Evolutionary conservation across 1,140 invertebrate species (phyloP).

Genomic region (Pteromalus puparum): DNA sequence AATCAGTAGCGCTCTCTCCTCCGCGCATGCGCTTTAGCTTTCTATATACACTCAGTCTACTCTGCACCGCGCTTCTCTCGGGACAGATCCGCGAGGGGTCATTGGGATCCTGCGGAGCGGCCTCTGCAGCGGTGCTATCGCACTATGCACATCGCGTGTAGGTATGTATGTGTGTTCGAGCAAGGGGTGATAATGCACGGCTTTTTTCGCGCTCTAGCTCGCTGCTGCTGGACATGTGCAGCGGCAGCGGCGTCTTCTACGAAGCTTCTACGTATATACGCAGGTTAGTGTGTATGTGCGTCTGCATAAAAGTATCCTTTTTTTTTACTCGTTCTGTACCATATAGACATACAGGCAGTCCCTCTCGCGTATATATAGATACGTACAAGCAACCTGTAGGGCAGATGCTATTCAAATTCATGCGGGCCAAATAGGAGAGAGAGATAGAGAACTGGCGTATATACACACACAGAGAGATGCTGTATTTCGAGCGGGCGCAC

Average conservation of each 20-base stretch:
- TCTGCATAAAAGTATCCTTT: neutral
- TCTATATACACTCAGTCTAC: slow-evolving; percentile 31
- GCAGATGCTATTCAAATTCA: slow-evolving; percentile 4
- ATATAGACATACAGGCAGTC: neutral
- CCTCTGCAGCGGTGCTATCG: slow-evolving; percentile 22
- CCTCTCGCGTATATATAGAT: neutral
- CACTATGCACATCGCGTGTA: neutral
- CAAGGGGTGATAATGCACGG: slow-evolving; percentile 2
- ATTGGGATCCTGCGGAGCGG: slow-evolving; percentile 37
- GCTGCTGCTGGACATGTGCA: neutral
- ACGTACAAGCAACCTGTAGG: slow-evolving; percentile 15
- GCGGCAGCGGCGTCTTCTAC: neutral
- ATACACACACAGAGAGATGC: neutral
- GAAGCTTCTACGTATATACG: neutral
- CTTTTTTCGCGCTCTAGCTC: neutral
- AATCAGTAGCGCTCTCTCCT: neutral
- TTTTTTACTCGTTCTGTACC: neutral
- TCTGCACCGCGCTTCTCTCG: neutral
- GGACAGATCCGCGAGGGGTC: slow-evolving; percentile 24
- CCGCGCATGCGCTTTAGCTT: neutral
- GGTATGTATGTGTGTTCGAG: neutral
- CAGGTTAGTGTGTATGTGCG: neutral
- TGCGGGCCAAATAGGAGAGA: neutral
- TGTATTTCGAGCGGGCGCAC: neutral
- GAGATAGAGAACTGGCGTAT: neutral